Conservation (phyloP, 2,113 vertebrate species). For the Strigops habroptila region DNA sequence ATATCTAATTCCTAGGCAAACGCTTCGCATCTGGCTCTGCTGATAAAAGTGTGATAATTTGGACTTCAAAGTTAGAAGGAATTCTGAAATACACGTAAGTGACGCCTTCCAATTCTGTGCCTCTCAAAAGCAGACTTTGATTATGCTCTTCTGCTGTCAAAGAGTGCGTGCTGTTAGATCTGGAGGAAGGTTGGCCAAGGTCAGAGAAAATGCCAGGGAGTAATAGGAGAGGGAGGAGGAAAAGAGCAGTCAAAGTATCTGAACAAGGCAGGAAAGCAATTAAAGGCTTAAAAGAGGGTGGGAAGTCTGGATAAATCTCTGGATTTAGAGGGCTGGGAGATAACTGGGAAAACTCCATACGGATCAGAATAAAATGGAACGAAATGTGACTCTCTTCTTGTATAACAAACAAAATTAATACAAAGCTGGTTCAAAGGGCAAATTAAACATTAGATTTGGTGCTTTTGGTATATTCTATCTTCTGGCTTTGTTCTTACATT, state of each 20-base stretch:
- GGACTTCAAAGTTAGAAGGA: constrained; percentile 97
- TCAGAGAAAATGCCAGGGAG: background rate
- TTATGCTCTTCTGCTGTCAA: background rate
- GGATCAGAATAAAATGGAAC: background rate
- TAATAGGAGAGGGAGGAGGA: background rate
- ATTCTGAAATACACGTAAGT: constrained; percentile 98
- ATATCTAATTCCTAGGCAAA: constrained; percentile 80
- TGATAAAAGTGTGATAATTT: constrained; percentile 98
- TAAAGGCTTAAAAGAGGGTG: background rate
- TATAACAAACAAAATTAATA: background rate
- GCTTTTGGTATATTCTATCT: accelerated
- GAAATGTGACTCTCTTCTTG: background rate
- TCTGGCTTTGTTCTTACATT: background rate
- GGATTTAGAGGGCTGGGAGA: background rate
- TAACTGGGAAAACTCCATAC: background rate
- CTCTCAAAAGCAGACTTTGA: background rate
- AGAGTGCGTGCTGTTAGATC: background rate
- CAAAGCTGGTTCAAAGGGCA: background rate
- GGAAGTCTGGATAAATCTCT: background rate
- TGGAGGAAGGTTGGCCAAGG: background rate
- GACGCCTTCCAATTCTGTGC: background rate
- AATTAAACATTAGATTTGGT: background rate
- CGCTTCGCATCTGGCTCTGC: constrained; percentile 96
- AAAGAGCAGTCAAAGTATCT: background rate
- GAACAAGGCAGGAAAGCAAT: background rate